A percentile compares a stretch with the other conserved stretches of the same genome.
These are phyloP conservation scores for Daphoenositta chrysoptera DNA, from an alignment of 2,113 vertebrate species.

Conservation along the genomic window DNA sequence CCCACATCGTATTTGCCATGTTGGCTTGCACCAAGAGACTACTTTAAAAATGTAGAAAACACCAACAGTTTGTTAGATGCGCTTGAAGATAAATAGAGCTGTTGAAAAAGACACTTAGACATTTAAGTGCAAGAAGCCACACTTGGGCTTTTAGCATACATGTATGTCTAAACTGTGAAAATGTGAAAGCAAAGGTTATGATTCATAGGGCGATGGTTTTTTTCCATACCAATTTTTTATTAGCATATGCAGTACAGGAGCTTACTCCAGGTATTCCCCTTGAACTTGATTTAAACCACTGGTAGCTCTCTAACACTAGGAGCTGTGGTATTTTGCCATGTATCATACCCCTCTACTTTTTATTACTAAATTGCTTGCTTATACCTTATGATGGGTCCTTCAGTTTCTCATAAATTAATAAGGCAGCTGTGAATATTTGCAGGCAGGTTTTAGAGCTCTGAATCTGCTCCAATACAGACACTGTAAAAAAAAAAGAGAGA, in stretches of 20 bases:
- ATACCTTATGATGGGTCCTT: slow-evolving; percentile 68
- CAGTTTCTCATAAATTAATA: slow-evolving; percentile 78
- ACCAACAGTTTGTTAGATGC: background rate
- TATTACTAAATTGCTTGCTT: slow-evolving; percentile 70
- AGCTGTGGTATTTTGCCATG: slow-evolving; percentile 4
- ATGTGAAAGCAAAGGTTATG: slow-evolving; percentile 52
- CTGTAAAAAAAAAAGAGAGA: background rate
- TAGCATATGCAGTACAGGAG: slow-evolving; percentile 34
- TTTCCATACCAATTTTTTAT: slow-evolving; percentile 44
- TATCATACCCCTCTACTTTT: slow-evolving; percentile 41
- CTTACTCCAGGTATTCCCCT: slow-evolving; percentile 10
- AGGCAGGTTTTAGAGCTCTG: slow-evolving; percentile 45
- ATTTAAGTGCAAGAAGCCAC: slow-evolving; percentile 37
- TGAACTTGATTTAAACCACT: slow-evolving; percentile 60
- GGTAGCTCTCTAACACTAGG: slow-evolving; percentile 2
- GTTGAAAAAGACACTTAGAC: slow-evolving; percentile 24
- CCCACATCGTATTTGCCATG: background rate
- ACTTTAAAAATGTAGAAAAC: background rate
- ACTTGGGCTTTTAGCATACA: slow-evolving; percentile 56
- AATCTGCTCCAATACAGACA: slow-evolving; percentile 47
- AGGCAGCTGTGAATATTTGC: slow-evolving; percentile 66
- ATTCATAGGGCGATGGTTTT: slow-evolving; percentile 48
- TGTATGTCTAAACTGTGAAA: slow-evolving; percentile 62
- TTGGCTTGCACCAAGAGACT: background rate
- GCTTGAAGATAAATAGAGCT: slow-evolving; percentile 24